These are phyloP conservation scores for Drosophila diplacantha DNA, from an alignment of 2,888 invertebrate genomes.

Conservation along the genomic window DNA sequence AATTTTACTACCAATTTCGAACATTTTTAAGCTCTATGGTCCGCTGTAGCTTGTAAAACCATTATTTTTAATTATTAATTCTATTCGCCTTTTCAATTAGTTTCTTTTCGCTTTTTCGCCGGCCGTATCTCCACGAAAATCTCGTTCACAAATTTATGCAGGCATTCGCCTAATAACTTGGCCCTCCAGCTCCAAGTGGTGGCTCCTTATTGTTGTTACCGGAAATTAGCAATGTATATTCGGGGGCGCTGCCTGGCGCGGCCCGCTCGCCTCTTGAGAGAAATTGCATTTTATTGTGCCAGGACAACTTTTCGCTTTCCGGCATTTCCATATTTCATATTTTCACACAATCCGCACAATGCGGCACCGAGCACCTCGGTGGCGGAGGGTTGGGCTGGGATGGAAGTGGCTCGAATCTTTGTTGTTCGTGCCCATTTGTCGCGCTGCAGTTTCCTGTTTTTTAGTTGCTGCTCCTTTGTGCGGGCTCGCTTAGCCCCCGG, in stretches of 20 bases:
- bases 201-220: slow-evolving; percentile 38
- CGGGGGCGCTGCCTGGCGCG: slow-evolving; percentile 13
- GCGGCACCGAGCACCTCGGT: slow-evolving; percentile 9
- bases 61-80: slow-evolving; percentile 3
- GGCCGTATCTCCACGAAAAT: slow-evolving; percentile 12
- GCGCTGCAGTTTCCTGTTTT: slow-evolving; percentile 58
- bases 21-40: not conserved
- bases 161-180: slow-evolving; percentile 29
- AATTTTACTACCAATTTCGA: not conserved
- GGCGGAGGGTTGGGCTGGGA: not conserved
- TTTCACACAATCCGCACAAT: slow-evolving; percentile 47
- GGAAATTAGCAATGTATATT: slow-evolving; percentile 45
- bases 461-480: slow-evolving; percentile 43
- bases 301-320: slow-evolving; percentile 53
- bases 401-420: slow-evolving; percentile 9
- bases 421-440: slow-evolving; percentile 51
- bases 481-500: slow-evolving; percentile 17
- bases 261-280: slow-evolving; percentile 25
- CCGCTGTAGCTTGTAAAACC: not conserved
- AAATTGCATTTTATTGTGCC: slow-evolving; percentile 58
- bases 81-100: slow-evolving; percentile 25
- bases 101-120: slow-evolving; percentile 2
- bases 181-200: slow-evolving; percentile 7
- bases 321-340: slow-evolving; percentile 42
- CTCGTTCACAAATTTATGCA: slow-evolving; percentile 26